phyloP scores from a whole-genome alignment of 2,113 vertebrate genomes.

The Paratilapia polleni region DNA sequence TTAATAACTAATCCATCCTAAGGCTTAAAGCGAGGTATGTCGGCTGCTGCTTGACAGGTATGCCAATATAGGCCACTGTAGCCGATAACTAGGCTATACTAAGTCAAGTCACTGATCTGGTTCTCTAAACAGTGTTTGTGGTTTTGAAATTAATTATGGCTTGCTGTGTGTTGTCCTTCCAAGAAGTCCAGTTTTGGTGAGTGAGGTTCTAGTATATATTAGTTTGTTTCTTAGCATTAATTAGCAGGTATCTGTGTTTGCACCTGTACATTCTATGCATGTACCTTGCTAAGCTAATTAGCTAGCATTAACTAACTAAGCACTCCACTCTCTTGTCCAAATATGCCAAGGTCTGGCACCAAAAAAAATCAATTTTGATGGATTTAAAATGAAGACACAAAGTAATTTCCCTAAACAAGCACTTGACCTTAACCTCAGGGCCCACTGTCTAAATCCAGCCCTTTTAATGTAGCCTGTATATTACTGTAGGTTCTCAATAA shows the following conservation, averaged over 20 bases:
- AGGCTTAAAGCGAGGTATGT: too few relatives aligned
- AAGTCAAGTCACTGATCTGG: background rate
- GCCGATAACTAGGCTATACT: too few relatives aligned
- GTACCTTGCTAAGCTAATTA: background rate
- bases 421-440: rapidly evolving
- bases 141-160: background rate
- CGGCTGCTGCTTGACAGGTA: too few relatives aligned
- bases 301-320: background rate
- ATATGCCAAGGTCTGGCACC: too few relatives aligned
- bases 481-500: background rate
- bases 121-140: background rate
- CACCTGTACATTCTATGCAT: background rate
- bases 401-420: background rate
- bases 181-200: background rate
- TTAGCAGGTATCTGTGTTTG: background rate
- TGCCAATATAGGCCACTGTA: too few relatives aligned
- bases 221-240: background rate
- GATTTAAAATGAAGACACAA: background rate
- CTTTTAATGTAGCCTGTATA: background rate
- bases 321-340: too few relatives aligned
- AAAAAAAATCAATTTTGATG: too few relatives aligned
- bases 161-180: background rate
- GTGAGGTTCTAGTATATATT: background rate
- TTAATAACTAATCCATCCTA: too few relatives aligned
- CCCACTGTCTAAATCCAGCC: background rate